These are phyloP conservation scores for Zootoca vivipara DNA, from an alignment of 2,113 vertebrate genomes.

Conservation along the genomic window DNA sequence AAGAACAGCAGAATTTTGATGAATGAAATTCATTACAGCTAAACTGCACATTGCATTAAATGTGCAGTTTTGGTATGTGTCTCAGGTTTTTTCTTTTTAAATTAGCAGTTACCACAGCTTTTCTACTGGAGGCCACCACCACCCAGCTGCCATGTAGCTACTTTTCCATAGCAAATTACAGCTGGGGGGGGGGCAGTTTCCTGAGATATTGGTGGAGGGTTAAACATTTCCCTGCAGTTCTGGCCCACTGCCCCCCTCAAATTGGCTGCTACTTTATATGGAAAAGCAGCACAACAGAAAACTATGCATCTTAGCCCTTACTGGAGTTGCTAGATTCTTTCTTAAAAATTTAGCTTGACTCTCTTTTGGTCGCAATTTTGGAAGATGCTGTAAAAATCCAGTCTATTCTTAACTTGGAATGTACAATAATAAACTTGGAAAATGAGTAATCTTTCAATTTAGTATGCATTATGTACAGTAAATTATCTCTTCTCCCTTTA, in stretches of 20 bases:
- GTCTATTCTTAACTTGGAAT: not conserved
- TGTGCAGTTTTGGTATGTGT: not conserved
- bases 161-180: too few relatives aligned
- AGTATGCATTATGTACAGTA: slow-evolving; percentile 11
- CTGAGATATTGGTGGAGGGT: too few relatives aligned
- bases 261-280: not conserved
- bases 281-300: not conserved
- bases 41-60: not conserved
- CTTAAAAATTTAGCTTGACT: too few relatives aligned
- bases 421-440: slow-evolving; percentile 1
- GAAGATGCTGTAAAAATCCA: not conserved
- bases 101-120: not conserved
- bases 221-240: not conserved
- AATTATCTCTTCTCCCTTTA: not conserved
- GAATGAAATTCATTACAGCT: not conserved
- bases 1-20: slow-evolving; percentile 22
- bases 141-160: not conserved
- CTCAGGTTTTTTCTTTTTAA: not conserved
- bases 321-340: too few relatives aligned
- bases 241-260: not conserved
- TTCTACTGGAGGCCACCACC: not conserved
- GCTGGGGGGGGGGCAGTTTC: not conserved
- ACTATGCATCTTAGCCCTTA: not conserved
- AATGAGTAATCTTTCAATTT: slow-evolving; percentile 9
- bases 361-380: too few relatives aligned